Evolutionary conservation across 2,797 vertebrate genomes (phyloP).

Genomic region (Chiloscyllium punctatum): DNA sequence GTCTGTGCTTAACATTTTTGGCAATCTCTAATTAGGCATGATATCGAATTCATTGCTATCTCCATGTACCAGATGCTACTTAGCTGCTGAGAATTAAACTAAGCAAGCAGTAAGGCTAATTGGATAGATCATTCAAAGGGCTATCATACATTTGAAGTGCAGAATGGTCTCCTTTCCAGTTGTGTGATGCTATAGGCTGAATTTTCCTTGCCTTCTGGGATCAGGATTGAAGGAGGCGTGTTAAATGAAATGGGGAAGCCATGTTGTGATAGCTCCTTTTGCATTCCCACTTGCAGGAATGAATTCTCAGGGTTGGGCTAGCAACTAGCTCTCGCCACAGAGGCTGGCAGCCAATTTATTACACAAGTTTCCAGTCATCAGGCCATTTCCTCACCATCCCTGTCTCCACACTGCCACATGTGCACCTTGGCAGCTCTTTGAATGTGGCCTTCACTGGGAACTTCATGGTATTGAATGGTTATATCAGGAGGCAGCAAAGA

Average conservation of each 20-base stretch:
- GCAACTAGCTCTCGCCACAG: background rate
- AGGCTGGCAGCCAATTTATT: background rate
- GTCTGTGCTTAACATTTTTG: background rate
- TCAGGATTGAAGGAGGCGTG: background rate
- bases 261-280: background rate
- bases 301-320: background rate
- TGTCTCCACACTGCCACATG: too few species aligned
- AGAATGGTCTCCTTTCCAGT: background rate
- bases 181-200: background rate
- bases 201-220: background rate
- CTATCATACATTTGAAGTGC: background rate
- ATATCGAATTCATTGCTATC: background rate
- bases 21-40: background rate
- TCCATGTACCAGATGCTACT: background rate
- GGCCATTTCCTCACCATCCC: too few species aligned
- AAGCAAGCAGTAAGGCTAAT: background rate
- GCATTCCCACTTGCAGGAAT: background rate
- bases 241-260: background rate
- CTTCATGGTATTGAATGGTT: background rate
- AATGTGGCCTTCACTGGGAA: background rate
- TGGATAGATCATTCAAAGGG: background rate
- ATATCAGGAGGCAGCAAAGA: background rate
- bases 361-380: background rate
- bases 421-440: background rate
- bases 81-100: background rate